Evolutionary conservation across 1,140 invertebrate species (phyloP), one percentile per base, ranked within the genome.

Genomic region (Chrysoperla carnea): DNA sequence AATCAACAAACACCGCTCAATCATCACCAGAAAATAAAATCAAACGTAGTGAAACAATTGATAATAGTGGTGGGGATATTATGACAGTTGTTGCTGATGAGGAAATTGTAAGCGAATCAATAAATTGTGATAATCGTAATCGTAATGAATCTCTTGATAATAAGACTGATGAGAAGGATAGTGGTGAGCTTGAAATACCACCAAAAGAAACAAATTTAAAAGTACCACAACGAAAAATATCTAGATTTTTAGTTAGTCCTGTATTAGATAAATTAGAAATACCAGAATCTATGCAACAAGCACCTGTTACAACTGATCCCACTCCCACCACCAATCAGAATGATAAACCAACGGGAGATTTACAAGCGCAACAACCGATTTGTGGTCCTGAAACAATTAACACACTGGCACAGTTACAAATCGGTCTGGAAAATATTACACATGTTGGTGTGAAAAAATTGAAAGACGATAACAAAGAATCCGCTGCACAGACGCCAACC

Each of bases 161-260:
- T 23, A 23, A 23, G 17, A 23, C 17, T 23, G 17, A 23, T 23
- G 17, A 23, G 17, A 23, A 23, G 17, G 17, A 23, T 23, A 23
- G 17, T 23, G 17, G 17, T 23, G 17, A 23, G 5, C 2, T 53
- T 37, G 54, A 60, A 38, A 56, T 55, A 59, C 46, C 49, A 54
- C 46, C 49, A 54, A 27, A 46, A 56, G 47, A 61, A 61, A 43
- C 44, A 6, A 36, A 17, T 15, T 40, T 51, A 12, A 53, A 56
- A 33, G 49, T 51, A 8, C 72, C 76, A 41, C 66, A 71, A 46
- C 61, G 80, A 40, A 82, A 83, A 59, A 78, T 84, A 50, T 84
- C 81, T 28, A 64, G 81, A 37, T 84, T 86, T 61, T 65, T 84
- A 56, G 81, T 86, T 40, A 84, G 79, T 60, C 78, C 81, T 36